phyloP scores from a whole-genome alignment of 37 sponge, comb jelly and placozoan genomes.

The Geodia barretti region DNA sequence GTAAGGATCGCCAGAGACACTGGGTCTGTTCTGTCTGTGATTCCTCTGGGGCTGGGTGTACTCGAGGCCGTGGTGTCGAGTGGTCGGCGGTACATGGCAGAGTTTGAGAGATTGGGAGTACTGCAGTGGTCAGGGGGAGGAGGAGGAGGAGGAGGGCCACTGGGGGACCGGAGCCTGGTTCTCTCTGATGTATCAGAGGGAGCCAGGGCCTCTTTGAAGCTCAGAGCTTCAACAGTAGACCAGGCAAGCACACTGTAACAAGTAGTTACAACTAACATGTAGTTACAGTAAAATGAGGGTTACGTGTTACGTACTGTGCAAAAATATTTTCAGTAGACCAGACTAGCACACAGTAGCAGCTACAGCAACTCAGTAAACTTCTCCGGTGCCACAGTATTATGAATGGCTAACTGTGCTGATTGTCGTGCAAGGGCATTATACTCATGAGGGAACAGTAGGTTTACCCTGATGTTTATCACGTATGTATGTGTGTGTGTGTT shows the following conservation, averaged over 20 bases:
- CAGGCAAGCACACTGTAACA: not conserved
- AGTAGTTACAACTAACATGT: too few species aligned
- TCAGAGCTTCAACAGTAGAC: not conserved
- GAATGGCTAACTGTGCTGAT: too few species aligned
- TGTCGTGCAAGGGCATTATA: too few species aligned
- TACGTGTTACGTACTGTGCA: too few species aligned
- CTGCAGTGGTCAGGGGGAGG: not conserved
- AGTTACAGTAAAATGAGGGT: too few species aligned
- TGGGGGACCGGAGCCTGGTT: conserved; percentile 12
- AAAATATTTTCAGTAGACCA: too few species aligned
- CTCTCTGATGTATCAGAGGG: conserved; percentile 28
- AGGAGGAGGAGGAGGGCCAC: not conserved
- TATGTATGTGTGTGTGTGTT: too few species aligned
- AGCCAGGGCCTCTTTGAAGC: conserved; percentile 26
- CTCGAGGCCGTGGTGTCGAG: conserved; percentile 8
- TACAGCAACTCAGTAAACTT: too few species aligned
- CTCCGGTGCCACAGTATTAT: too few species aligned
- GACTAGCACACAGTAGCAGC: too few species aligned
- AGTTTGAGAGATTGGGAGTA: conserved; percentile 13
- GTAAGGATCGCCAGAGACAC: not conserved
- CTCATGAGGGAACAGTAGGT: too few species aligned
- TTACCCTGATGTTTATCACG: not conserved
- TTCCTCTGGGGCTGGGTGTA: not conserved
- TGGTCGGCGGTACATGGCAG: conserved; percentile 16
- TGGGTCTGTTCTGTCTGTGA: not conserved